Conservation (phyloP, 2,797 vertebrate species). For the Microtus agrestis region DNA sequence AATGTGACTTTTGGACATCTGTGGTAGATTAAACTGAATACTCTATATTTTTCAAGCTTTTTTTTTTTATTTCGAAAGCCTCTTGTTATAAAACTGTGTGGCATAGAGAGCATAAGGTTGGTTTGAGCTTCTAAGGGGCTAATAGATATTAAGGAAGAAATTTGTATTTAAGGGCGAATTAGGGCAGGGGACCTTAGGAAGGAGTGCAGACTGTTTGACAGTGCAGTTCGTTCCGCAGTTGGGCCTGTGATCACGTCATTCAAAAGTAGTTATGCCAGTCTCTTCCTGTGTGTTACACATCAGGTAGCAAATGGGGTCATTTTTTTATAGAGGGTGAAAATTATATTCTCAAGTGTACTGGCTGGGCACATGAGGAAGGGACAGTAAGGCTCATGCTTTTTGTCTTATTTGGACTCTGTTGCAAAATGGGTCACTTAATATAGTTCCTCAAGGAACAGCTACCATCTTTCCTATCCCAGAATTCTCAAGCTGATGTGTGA, state of each 20-base stretch:
- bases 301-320: conserved; percentile 31
- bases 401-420: conserved; percentile 64
- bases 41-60: conserved; percentile 48
- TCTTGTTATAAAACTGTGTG: conserved; percentile 44
- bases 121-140: conserved; percentile 29
- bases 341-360: conserved; percentile 64
- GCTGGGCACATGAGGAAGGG: background rate
- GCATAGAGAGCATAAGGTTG: conserved; percentile 5
- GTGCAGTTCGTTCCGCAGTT: background rate
- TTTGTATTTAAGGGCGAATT: background rate
- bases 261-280: background rate
- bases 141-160: conserved; percentile 20
- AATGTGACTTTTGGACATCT: conserved; percentile 41
- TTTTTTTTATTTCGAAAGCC: conserved; percentile 60
- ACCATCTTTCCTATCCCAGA: conserved; percentile 16
- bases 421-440: background rate
- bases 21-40: conserved; percentile 9
- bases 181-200: background rate
- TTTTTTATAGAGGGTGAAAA: conserved; percentile 69
- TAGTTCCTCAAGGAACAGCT: background rate
- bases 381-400: background rate
- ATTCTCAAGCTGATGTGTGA: conserved; percentile 1
- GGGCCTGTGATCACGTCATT: background rate
- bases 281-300: background rate
- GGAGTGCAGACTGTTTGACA: background rate